Percentiles rank a stretch among this genome's conserved stretches.
Evolutionary conservation across 2,113 vertebrate species (phyloP).

Genomic region (Myotis lucifugus): DNA sequence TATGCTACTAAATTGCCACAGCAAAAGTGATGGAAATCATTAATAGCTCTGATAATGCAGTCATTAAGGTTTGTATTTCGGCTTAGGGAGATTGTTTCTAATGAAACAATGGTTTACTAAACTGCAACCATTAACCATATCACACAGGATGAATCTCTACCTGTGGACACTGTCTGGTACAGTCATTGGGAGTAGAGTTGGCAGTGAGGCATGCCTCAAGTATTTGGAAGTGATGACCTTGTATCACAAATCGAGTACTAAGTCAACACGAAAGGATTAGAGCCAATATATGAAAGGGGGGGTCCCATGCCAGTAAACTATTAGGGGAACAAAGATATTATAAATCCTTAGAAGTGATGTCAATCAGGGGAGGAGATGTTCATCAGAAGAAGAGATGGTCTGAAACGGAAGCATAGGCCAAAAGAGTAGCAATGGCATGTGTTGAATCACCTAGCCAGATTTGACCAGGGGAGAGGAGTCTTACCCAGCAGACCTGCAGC

Average conservation of each 20-base stretch:
- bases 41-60: constrained; percentile 35
- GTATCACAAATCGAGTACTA: background rate
- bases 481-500: background rate
- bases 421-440: background rate
- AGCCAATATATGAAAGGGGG: background rate
- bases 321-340: background rate
- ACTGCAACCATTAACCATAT: background rate
- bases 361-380: background rate
- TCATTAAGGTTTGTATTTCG: constrained; percentile 48
- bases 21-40: constrained; percentile 57
- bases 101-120: constrained; percentile 51
- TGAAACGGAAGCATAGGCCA: background rate
- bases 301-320: background rate
- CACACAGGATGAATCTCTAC: constrained; percentile 20
- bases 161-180: background rate
- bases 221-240: background rate
- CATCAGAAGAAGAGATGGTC: background rate
- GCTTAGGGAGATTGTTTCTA: constrained; percentile 56
- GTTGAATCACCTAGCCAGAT: background rate
- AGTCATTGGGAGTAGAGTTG: background rate
- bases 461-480: background rate
- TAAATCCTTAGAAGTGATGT: background rate
- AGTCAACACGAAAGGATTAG: background rate
- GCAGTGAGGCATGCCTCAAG: background rate
- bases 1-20: constrained; percentile 38